Evolutionary conservation across 2,888 invertebrate species (phyloP), one percentile per base, ranked within the genome.

Genomic region (Melikaiella ostensackeni): DNA sequence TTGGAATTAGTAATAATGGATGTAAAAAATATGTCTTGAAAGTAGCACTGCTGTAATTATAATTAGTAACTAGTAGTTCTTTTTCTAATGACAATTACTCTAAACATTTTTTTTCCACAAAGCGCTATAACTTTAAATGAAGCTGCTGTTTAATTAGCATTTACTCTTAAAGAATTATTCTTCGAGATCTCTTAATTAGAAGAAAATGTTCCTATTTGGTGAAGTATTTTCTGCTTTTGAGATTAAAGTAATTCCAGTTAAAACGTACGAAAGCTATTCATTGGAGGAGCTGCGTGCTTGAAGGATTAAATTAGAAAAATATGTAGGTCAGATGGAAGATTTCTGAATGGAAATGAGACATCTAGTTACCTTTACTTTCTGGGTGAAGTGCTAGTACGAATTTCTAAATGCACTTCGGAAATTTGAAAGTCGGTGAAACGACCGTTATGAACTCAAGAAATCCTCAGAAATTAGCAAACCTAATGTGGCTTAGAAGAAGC

Each of bases 261-360:
- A 63, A 63, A 35, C 35, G 35, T 35, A 1, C n/a, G 21, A n/a
- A 63, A 63, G 21, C 35, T 8, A 64, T 64, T 64, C 13, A 42
- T 27, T 64, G 8, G 24, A 8, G 38, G 11, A 55, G 42, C 16
- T 16, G 16, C 64, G 24, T 27, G 19, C 16, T 42, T 64, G 27
- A 27, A 24, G 64, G 27, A 27, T 42, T 42, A 42, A 64, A 42
- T 42, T 64, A 64, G 38, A 64, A 21, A 42, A 64, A 64, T 64
- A 64, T 64, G 24, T 42, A 64, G 66, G 66, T 46, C 66, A 27
- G 27, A 27, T 27, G 27, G 30, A 6, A 42, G 16, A 46, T 27
- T 46, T 19, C 27, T 66, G 46, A 46, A 46, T 66, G 27, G 19
- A 66, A 66, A 66, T 46, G 46, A 46, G 66, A 66, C 66, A 46